These are phyloP conservation scores for Poecilia velifera DNA, from an alignment of 2,797 vertebrate species.

Conservation along the genomic window DNA sequence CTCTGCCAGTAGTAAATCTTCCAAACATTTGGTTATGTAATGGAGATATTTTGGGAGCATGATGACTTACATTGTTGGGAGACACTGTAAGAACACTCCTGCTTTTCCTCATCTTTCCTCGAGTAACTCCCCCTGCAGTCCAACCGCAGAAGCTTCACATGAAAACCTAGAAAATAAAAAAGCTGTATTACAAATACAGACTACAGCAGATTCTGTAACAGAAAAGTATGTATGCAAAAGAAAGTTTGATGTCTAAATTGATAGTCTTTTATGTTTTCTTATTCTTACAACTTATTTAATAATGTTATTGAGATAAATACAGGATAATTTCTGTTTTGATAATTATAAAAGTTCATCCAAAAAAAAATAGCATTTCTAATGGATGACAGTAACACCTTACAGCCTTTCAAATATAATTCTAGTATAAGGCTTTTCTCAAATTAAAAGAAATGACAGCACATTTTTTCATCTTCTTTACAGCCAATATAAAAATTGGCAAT, in stretches of 20 bases:
- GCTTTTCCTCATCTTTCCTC: conserved; percentile 94
- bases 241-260: background rate
- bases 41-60: background rate
- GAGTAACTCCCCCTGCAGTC: conserved; percentile 47
- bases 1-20: conserved; percentile 1
- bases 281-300: background rate
- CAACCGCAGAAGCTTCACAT: conserved; percentile 51
- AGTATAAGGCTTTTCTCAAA: too few species aligned
- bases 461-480: background rate
- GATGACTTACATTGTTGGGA: conserved; percentile 87
- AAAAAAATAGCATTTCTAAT: too few species aligned
- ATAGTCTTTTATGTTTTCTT: background rate
- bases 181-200: background rate
- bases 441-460: too few species aligned
- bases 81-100: conserved; percentile 94
- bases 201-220: background rate
- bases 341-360: too few species aligned
- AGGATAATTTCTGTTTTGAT: too few species aligned
- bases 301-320: background rate
- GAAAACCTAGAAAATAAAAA: conserved; percentile 66
- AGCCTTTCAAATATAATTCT: too few species aligned
- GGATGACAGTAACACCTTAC: too few species aligned
- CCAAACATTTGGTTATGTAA: background rate
- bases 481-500: conserved; percentile 20
- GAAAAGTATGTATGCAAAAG: background rate